Conservation (phyloP, 2,888 invertebrate genomes). For the Acrocera orbiculus region DNA sequence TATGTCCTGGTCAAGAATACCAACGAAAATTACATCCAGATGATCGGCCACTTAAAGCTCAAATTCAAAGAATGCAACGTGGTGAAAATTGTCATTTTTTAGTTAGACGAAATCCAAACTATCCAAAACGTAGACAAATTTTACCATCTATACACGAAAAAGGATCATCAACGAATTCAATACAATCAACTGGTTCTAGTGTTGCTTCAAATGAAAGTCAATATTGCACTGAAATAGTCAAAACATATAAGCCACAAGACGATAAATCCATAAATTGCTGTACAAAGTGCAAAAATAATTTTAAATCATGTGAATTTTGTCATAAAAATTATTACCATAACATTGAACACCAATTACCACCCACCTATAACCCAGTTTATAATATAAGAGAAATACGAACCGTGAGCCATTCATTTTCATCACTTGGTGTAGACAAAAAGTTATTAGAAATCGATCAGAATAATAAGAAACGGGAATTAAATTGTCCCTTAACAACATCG, state of each 20-base stretch:
- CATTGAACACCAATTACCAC: not conserved
- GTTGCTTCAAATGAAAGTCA: no score
- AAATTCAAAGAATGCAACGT: conserved; percentile 48
- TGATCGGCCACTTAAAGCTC: conserved; percentile 66
- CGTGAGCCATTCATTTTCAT: conserved; percentile 28
- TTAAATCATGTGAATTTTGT: conserved; percentile 25
- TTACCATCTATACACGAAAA: conserved; percentile 18
- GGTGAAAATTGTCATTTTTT: conserved; percentile 60
- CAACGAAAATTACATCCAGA: conserved; percentile 77
- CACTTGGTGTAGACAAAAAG: conserved; percentile 30
- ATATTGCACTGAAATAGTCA: no score
- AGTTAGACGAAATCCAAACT: conserved; percentile 63
- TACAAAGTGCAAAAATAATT: conserved; percentile 20
- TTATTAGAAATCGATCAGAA: conserved; percentile 26
- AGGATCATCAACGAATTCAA: conserved; percentile 8
- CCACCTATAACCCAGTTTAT: conserved; percentile 27
- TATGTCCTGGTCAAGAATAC: conserved; percentile 63
- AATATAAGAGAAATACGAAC: conserved; percentile 32
- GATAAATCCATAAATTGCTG: no score
- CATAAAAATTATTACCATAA: conserved; percentile 21
- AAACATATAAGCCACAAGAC: no score
- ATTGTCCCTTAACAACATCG: conserved; percentile 1
- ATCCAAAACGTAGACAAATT: conserved; percentile 34
- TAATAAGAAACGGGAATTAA: conserved; percentile 9
- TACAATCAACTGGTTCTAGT: conserved; percentile 7